Base-by-base conservation (phyloP, 1,140 invertebrate genomes). In the Pissodes strobi region DNA sequence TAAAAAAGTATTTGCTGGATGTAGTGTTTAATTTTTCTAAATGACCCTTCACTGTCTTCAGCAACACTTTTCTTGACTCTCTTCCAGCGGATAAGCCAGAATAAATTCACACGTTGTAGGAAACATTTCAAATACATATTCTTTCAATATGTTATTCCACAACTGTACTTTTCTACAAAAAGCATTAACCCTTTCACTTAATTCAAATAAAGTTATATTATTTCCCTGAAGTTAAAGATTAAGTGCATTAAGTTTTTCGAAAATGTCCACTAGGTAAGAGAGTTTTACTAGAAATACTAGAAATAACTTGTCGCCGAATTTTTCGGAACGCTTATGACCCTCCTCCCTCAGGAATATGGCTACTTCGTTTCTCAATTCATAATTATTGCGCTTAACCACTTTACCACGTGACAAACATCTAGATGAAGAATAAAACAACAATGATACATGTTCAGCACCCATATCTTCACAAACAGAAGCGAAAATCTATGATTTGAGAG, bases 401-500 rank as follows among this genome's bases (percentile, higher is more conserved):
- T 69, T 67, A 23, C 57, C 30, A 10, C 21, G 25, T 30, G 53
- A 64, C 38, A 64, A 43, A 52, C 39, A 58, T 23, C 52, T 23
- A 6, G 49, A 39, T 55, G 45, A 51, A 17, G 6, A 43, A 43
- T 43, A 43, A 25, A 68, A 52, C 48, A 61, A 25, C 65, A 46
- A 55, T 49, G 48, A 48, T 49, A 53, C 17, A 60, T 58, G 55
- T 67, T 64, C 48, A 23, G 61, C 45, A 13, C 61, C 60, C 59
- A 67, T 68, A 61, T 64, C 61, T 48, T 66, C n/a, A 39, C 48
- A n/a, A n/a, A n/a, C n/a, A n/a, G n/a, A n/a, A 51, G 51, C 43
- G 41, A 66, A 63, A 49, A 68, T 19, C 4, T 37, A 27, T 38
- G 34, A 57, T 43, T 68, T 53, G 23, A 66, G 52, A 27, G 51